Evolutionary conservation across 2,113 vertebrate genomes (phyloP), one percentile per base, ranked within the genome.

Genomic region (Bagarius yarrelli): DNA sequence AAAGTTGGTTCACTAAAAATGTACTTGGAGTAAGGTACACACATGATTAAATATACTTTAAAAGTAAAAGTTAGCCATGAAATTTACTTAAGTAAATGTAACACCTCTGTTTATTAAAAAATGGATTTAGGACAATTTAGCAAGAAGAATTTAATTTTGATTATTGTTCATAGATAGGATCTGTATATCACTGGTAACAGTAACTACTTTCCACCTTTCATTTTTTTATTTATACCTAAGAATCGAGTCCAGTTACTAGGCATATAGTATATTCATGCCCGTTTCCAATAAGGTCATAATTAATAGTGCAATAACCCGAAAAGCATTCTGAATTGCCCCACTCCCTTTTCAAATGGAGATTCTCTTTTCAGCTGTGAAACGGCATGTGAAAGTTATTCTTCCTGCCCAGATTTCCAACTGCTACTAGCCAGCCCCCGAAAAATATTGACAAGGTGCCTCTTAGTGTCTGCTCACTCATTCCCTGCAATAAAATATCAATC

Each of bases 401-500:
- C 52, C 67, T 78, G 44, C 36, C 34, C 56, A 83, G 79, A 76
- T 72, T 79, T 83, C 55, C 63, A 71, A 83, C 80, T 60, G 80
- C 71, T 61, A 21, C 30, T 73, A 78, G 71, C 75, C 74, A 75
- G 70, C 76, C 53, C 73, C 16, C 63, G 71, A 82, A 85, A 80
- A 76, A 61, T 74, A 67, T 82, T 78, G 67, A 82, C 80, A 76
- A 76, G 78, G 61, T 80, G 71, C 60, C 73, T 83, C 78, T 83
- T 85, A 83, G 79, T 85, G 76, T 87, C 64, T 61, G 78, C 69
- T 79, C 84, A 83, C 79, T 83, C 80, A 83, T 87, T 83, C 50
- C 77, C 71, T n/a, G 83, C 84, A 85, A 88, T 88, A 86, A 87
- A 86, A 89, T 83, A 87, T 87, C 82, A 86, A 88, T 88, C 84